Base-by-base conservation (phyloP, 2,797 vertebrate genomes). In the Phoebastria nigripes region DNA sequence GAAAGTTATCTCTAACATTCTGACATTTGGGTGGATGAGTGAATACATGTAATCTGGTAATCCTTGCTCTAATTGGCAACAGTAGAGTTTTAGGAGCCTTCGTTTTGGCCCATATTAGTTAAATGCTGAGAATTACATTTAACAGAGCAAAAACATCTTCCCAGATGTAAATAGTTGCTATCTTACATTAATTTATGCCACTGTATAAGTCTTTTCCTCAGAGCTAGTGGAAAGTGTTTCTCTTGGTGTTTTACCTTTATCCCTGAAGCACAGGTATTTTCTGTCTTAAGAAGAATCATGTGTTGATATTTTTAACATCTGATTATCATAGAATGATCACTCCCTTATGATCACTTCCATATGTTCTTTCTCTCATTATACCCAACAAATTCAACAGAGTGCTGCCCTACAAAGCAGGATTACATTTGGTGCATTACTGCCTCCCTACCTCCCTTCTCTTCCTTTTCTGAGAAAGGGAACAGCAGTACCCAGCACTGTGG, bases 1-100 rank as follows among this genome's bases (percentile, higher is more conserved):
- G 71, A 95, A 96, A 93, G 71, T 89, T 93, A 35, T 81, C 39
- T 87, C 33, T 65, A 29, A 81, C 66, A 76, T 89, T 97, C 61
- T 96, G 85, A 91, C 47, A 76, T 74, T 87, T 84, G 55, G 26
- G 22, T 96, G 59, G 22, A 73, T 83, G 51, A 67, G 16, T 73
- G 79, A 92, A 91, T 93, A 69, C 22, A 54, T 61, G 5, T 88
- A 84, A 90, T 87, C 59, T 73, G 72, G 39, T 29, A 90, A 81
- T 31, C 69, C 31, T 42, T 92, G 41, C n/a, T 88, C 67, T 82
- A 90, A 93, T 71, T 79, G 55, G n/a, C 74, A 94, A 21, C 26
- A 28, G 9, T 41, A 87, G 29, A 46, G 74, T 37, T 82, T 92
- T 44, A 62, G 31, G 28, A 88, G 82, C 17, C 12, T 90, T 97